These are phyloP conservation scores for Meandrusa payeni DNA, from an alignment of 2,888 invertebrate genomes.

Conservation along the genomic window DNA sequence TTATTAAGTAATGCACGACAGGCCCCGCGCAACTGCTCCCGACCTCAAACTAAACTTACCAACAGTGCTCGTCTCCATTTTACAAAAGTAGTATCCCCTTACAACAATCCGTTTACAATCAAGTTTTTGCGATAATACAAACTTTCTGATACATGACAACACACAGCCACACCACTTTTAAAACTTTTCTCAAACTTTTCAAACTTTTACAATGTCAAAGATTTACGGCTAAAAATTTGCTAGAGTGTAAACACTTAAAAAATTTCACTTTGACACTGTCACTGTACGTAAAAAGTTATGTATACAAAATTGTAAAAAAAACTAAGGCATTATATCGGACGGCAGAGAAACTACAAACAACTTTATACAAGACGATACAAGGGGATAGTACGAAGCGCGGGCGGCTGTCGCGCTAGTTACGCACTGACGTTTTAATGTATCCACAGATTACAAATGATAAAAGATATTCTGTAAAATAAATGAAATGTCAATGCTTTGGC, in stretches of 20 bases:
- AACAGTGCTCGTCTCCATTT: conserved; percentile 63
- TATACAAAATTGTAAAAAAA: conserved; percentile 37
- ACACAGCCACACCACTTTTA: conserved; percentile 55
- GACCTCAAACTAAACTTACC: conserved; percentile 49
- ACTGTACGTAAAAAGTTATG: conserved; percentile 34
- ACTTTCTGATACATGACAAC: conserved; percentile 68
- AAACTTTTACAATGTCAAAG: conserved; percentile 37
- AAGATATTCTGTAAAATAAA: neutral
- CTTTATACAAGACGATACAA: conserved; percentile 29
- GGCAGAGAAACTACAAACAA: conserved; percentile 41
- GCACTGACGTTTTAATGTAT: conserved; percentile 10
- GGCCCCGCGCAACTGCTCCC: conserved; percentile 25
- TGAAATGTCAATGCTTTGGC: no score
- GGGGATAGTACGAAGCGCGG: conserved; percentile 19
- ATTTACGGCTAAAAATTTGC: no score
- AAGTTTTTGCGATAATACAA: conserved; percentile 52
- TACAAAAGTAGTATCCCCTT: conserved; percentile 35
- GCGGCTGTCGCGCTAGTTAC: conserved; percentile 28
- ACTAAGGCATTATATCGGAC: conserved; percentile 43
- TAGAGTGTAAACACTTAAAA: no score
- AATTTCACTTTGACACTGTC: no score
- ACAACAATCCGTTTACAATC: conserved; percentile 41
- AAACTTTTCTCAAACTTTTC: conserved; percentile 42
- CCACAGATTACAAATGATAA: conserved; percentile 28
- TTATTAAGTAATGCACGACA: conserved; percentile 25